Base-by-base conservation (phyloP, 2,113 vertebrate species). In the Phyllopteryx taeniolatus region DNA sequence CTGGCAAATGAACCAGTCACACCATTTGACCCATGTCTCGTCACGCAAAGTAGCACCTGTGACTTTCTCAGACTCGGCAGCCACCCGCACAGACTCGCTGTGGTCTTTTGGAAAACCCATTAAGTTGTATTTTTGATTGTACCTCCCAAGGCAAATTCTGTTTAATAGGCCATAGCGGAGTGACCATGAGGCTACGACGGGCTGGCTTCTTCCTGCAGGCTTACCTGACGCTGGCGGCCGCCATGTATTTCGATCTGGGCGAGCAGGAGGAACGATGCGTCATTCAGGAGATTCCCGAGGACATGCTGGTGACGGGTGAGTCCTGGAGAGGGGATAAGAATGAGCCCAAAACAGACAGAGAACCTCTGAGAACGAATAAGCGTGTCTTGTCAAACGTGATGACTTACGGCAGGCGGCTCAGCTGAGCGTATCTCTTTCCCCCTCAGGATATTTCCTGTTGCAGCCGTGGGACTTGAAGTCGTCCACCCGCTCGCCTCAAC, bases 191-290 rank as follows among this genome's bases (percentile, higher is more conserved):
- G 79, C 71, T 68, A 15, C 82, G 85, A 76, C 86, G 83, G 54
- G 81, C 60, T 70, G 84, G 65, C 61, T 59, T 89, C 43, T 60
- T 83, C n/a, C 75, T 90, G 8, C 46, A 81, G 86, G 83, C 79
- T 93, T 83, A 79, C 78, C 79, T 94, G 80, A 82, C 89, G 60
- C 68, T 93, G 76, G 89, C 93, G 17, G 42, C 86, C 0, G 92
- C 92, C 33, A 95, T 98, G 86, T 97, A 93, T 84, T 96, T 97
- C 87, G 94, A 97, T n/a, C 80, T 81, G 0, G 94, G 88, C n/a
- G 95, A 96, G 78, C 90, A 88, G 87, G 94, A 95, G 83, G 93
- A 96, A 81, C 97, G 94, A 85, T 98, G 96, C 75, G 91, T 98
- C 68, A 96, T 97, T 0, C 93, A 98, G 83, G 96, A 99, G 5